Percentiles rank a stretch among this genome's conserved stretches.
phyloP scores from a whole-genome alignment of 2,113 vertebrate species.

The Aldabrachelys gigantea region DNA sequence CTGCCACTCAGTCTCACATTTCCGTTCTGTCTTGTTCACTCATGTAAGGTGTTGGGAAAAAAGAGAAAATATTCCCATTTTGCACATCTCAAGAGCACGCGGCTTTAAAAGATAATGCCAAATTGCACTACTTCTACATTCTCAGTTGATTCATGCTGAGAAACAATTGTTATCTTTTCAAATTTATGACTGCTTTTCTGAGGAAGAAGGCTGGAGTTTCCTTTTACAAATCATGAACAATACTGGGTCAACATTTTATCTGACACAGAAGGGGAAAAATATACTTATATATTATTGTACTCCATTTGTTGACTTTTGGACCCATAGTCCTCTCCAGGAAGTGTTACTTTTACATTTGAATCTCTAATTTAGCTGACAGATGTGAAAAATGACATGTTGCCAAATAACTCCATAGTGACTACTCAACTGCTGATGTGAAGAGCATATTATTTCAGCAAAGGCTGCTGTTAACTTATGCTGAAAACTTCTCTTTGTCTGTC shows the following conservation, averaged over 20 bases:
- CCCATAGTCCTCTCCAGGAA: neutral
- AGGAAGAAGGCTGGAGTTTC: neutral
- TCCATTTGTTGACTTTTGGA: neutral
- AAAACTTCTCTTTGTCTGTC: constrained; percentile 2
- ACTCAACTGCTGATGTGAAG: constrained; percentile 7
- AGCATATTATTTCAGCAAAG: neutral
- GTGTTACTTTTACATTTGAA: neutral
- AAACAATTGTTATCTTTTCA: neutral
- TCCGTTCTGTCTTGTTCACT: neutral
- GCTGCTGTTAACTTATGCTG: rapidly evolving
- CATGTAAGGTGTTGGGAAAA: neutral
- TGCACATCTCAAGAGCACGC: neutral
- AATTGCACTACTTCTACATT: neutral
- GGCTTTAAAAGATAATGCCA: neutral
- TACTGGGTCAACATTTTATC: neutral
- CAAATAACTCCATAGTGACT: neutral
- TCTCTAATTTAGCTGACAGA: neutral
- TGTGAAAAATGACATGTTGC: neutral
- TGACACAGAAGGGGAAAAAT: rapidly evolving
- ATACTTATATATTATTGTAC: neutral
- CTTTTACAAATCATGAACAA: neutral
- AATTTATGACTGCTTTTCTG: neutral
- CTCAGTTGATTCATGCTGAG: rapidly evolving
- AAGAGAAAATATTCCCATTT: neutral
- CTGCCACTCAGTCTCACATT: neutral